Base-by-base conservation (phyloP, 2,888 invertebrate genomes). In the Ommatoiulus sabulosus region DNA sequence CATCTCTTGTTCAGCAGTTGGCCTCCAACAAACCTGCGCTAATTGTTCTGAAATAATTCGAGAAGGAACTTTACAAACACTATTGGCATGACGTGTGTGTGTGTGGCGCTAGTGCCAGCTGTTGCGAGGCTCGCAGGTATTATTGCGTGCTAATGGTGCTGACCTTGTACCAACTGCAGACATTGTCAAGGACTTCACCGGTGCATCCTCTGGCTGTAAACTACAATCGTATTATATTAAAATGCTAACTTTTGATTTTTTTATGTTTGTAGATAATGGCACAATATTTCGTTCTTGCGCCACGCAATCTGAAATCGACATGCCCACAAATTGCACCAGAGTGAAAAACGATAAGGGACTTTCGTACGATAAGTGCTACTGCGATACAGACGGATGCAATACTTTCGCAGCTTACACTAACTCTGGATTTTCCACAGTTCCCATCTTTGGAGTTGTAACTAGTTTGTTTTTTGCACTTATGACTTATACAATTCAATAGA, bases 341-440 rank as follows among this genome's bases (percentile, higher is more conserved):
- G 35, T 15, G 5, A 80, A 80, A 80, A 15, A 80, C 35, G 80
- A 35, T 0, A 80, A 80, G 35, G 80, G 80, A 35, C 10, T 35
- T 80, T 4, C 6, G 24, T 35, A 35, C 12, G 80, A 80, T 35
- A 12, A 35, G 24, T 80, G 80, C 4, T 43, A 15, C 35, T 80
- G 80, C 6, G 72, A 72, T 80, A 80, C 35, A 35, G 80, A 80
- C 5, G 80, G 35, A 35, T 80, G 80, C 80, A 80, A 80, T 80
- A 12, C 35, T 43, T 12, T 43, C 35, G 35, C 35, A 35, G 35
- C 35, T 35, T 12, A 15, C 4, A 7, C 7, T n/a, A 24, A 24
- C 12, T 35, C 12, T 80, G 80, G 35, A 35, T 12, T 35, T 80
- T 10, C 80, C 15, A 43, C 80, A 15, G 80, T 35, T 43, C 24